Conservation (phyloP, 2,797 vertebrate species). For the Chaenodraco wilsoni region DNA sequence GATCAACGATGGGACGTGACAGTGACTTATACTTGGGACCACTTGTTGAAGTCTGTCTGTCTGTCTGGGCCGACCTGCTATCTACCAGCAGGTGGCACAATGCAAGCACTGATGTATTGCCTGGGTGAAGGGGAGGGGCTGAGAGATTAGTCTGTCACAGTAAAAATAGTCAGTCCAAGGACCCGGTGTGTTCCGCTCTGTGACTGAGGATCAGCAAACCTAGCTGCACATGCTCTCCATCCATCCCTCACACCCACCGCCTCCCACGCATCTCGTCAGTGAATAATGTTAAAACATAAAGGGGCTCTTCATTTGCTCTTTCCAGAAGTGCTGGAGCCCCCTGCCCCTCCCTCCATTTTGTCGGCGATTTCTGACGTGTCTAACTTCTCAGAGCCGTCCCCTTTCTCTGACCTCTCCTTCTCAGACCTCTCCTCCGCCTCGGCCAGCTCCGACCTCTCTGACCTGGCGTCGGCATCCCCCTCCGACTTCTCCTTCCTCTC, state of each 20-base stretch:
- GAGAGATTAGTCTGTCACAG: slow-evolving; percentile 80
- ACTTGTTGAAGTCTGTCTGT: slow-evolving; percentile 55
- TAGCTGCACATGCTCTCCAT: slow-evolving; percentile 74
- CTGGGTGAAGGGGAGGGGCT: slow-evolving; percentile 77
- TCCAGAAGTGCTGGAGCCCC: slow-evolving; percentile 85
- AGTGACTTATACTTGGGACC: slow-evolving; percentile 75
- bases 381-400: slow-evolving; percentile 81
- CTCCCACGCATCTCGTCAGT: slow-evolving; percentile 62
- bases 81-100: slow-evolving; percentile 78
- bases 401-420: slow-evolving; percentile 84
- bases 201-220: slow-evolving; percentile 74
- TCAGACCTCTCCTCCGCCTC: slow-evolving; percentile 78
- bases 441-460: slow-evolving; percentile 77
- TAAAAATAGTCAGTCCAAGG: slow-evolving; percentile 73
- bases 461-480: slow-evolving; percentile 81
- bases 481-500: slow-evolving; percentile 85
- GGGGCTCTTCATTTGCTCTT: slow-evolving; percentile 84
- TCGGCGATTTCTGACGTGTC: slow-evolving; percentile 81
- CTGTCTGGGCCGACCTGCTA: slow-evolving; percentile 63
- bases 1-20: slow-evolving; percentile 75
- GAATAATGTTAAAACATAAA: slow-evolving; percentile 60
- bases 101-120: slow-evolving; percentile 78
- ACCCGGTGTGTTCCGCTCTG: slow-evolving; percentile 66
- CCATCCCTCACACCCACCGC: slow-evolving; percentile 64
- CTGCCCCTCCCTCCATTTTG: slow-evolving; percentile 79